A percentile compares a stretch with the other conserved stretches of the same genome.
Evolutionary conservation across 37 sponge, comb jelly and placozoan species (phyloP).

Genomic region (Eunapius fragilis): DNA sequence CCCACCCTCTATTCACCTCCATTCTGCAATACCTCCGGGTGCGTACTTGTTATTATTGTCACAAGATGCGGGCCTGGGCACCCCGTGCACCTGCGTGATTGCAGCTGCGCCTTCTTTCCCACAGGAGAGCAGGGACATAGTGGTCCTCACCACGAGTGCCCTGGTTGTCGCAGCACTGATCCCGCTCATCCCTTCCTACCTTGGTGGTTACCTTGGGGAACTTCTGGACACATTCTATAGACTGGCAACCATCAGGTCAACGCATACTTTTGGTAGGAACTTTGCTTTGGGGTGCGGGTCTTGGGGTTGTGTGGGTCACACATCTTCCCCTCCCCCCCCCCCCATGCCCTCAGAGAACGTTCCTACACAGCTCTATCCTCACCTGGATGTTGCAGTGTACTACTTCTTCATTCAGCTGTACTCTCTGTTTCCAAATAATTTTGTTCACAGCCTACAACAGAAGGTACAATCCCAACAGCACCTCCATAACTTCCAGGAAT

Average conservation of each 20-base stretch:
- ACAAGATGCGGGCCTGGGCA: background rate
- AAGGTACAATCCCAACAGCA: background rate
- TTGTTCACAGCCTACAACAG: constrained; percentile 49
- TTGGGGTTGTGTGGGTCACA: background rate
- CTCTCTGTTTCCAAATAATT: constrained; percentile 73
- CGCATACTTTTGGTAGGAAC: constrained; percentile 36
- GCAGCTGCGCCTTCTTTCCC: background rate
- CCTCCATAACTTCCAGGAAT: constrained; percentile 41
- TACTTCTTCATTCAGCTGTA: constrained; percentile 85
- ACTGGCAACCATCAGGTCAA: constrained; percentile 53
- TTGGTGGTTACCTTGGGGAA: constrained; percentile 55
- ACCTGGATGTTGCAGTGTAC: constrained; percentile 68
- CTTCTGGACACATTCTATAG: constrained; percentile 57
- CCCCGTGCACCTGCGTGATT: no score
- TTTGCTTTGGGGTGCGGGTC: no score
- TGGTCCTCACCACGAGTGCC: constrained; percentile 51
- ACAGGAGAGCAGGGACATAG: constrained; percentile 40
- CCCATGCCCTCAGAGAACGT: constrained; percentile 12
- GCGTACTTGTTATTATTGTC: background rate
- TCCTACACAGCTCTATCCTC: constrained; percentile 54
- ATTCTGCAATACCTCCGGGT: constrained; percentile 69
- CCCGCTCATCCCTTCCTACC: constrained; percentile 51
- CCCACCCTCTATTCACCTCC: constrained; percentile 42
- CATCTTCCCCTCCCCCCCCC: no score
- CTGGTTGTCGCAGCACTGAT: constrained; percentile 49